Conservation (phyloP, 2,113 vertebrate species). For the Lepisosteus osseus region DNA sequence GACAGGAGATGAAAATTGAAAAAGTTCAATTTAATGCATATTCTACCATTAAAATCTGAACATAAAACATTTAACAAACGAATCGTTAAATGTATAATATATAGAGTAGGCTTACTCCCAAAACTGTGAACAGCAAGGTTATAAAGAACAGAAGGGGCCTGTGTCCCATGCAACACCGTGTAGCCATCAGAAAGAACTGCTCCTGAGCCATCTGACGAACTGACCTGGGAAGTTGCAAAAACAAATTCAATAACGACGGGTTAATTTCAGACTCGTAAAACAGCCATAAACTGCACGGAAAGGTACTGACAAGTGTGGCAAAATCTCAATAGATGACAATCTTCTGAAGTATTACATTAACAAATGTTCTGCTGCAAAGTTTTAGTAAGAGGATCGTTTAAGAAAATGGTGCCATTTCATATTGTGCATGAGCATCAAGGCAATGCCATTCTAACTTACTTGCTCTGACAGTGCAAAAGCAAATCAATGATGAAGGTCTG, state of each 20-base stretch:
- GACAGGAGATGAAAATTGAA: not conserved
- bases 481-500: constrained; percentile 98
- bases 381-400: not conserved
- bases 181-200: constrained; percentile 98
- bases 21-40: too few species aligned
- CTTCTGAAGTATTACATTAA: too few species aligned
- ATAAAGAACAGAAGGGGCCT: constrained; percentile 97
- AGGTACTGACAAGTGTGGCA: not conserved
- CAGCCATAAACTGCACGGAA: not conserved
- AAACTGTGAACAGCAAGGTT: constrained; percentile 94
- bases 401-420: not conserved
- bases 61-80: too few species aligned
- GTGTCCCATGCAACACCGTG: constrained; percentile 97
- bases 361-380: too few species aligned
- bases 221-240: constrained; percentile 64
- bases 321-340: not conserved
- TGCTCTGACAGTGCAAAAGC: constrained; percentile 96
- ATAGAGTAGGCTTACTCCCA: constrained; percentile 73
- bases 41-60: not conserved
- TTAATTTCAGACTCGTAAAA: too few species aligned
- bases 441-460: constrained; percentile 66
- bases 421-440: too few species aligned
- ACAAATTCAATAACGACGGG: too few species aligned
- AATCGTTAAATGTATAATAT: too few species aligned
- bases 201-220: constrained; percentile 98